phyloP scores from a whole-genome alignment of 1,140 invertebrate species.

The Bradynema listronoti region DNA sequence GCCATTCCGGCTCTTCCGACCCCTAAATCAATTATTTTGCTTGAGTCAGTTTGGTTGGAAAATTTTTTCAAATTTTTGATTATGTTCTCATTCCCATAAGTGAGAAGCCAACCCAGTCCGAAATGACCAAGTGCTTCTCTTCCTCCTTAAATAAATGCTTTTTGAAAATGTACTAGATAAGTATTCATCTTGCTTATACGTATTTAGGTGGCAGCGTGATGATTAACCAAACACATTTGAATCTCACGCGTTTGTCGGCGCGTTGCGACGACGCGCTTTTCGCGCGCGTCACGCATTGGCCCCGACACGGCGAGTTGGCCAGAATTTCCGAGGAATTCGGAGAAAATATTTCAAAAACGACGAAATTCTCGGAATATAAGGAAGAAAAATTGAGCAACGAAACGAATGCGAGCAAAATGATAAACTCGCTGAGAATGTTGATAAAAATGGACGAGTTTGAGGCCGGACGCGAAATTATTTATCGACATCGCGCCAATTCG shows the following conservation, averaged over 20 bases:
- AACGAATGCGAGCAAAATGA: constrained; percentile 22
- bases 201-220: constrained; percentile 25
- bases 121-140: too few relatives aligned
- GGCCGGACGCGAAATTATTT: constrained; percentile 38
- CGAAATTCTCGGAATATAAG: too few relatives aligned
- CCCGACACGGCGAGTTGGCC: constrained; percentile 23
- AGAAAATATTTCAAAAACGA: too few relatives aligned
- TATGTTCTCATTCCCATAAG: too few relatives aligned
- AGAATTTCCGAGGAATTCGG: constrained; percentile 15
- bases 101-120: too few relatives aligned
- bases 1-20: too few relatives aligned
- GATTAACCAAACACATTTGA: constrained; percentile 31
- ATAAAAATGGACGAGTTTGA: constrained; percentile 25
- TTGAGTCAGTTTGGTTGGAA: too few relatives aligned
- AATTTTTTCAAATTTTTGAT: too few relatives aligned
- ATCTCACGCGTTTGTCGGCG: constrained; percentile 30
- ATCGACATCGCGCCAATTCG: constrained; percentile 18
- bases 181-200: not conserved
- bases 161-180: not conserved
- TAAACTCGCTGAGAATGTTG: constrained; percentile 1
- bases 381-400: too few relatives aligned
- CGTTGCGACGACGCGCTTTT: constrained; percentile 32
- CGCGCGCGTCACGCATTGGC: constrained; percentile 22
- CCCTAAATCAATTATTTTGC: too few relatives aligned
- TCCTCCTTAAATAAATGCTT: too few relatives aligned